A percentile compares a stretch with the other conserved stretches of the same genome.
These are phyloP conservation scores for Rhinolophus ferrumequinum DNA, from an alignment of 2,113 vertebrate genomes.

Conservation along the genomic window DNA sequence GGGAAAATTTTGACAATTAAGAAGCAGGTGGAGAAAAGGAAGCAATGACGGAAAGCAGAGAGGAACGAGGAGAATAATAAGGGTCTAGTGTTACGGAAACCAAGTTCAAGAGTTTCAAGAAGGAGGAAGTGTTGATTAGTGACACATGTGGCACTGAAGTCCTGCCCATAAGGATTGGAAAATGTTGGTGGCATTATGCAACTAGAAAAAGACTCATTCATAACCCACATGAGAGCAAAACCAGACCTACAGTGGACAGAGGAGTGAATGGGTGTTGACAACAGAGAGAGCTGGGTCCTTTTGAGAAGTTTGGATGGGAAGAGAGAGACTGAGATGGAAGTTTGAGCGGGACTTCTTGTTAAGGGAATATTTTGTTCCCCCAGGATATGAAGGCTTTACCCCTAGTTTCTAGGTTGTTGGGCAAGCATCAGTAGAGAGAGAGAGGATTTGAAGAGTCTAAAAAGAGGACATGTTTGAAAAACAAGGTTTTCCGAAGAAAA, in stretches of 20 bases:
- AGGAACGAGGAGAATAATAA: neutral
- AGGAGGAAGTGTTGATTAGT: neutral
- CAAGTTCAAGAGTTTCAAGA: neutral
- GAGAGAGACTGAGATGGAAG: neutral
- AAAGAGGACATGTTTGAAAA: neutral
- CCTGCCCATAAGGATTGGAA: neutral
- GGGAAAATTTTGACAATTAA: neutral
- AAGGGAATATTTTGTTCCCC: neutral
- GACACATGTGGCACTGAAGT: neutral
- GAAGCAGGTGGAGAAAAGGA: neutral
- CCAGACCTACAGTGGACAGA: neutral
- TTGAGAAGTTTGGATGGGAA: neutral
- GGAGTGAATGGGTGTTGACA: neutral
- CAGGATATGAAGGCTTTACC: neutral
- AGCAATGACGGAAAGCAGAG: neutral
- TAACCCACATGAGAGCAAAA: neutral
- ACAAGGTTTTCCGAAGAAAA: neutral
- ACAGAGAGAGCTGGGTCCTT: neutral
- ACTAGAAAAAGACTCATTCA: neutral
- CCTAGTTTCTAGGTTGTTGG: neutral
- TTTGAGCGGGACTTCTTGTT: neutral
- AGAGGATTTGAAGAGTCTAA: neutral
- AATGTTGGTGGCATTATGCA: neutral
- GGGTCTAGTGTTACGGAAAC: neutral
- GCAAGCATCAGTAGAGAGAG: neutral